A percentile compares a stretch with the other conserved stretches of the same genome.
phyloP scores from a whole-genome alignment of 2,797 vertebrate species.

The Lutjanus argentimaculatus region DNA sequence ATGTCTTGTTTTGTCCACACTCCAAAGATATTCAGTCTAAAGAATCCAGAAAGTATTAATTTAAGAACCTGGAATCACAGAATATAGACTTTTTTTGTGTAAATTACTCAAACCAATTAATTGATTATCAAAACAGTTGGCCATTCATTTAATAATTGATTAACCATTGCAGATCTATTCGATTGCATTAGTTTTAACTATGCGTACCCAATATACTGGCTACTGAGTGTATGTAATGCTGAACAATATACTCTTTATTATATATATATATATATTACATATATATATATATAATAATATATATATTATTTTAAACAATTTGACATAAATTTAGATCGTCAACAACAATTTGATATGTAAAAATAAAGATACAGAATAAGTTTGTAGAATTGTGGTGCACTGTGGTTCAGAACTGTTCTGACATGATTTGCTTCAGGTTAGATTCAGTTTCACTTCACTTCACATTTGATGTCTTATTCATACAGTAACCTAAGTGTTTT shows the following conservation, averaged over 20 bases:
- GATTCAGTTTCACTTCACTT: not conserved
- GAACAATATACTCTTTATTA: too few species aligned
- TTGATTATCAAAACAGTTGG: too few species aligned
- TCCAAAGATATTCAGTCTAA: too few species aligned
- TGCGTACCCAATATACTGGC: not conserved
- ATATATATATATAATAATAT: not conserved
- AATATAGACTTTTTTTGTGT: too few species aligned
- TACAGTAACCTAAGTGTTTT: not conserved
- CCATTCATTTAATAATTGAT: too few species aligned
- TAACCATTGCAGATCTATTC: not conserved
- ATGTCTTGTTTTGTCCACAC: too few species aligned
- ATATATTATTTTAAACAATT: not conserved
- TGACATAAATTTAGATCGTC: not conserved
- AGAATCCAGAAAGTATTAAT: too few species aligned
- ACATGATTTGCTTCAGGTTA: not conserved
- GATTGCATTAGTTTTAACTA: not conserved
- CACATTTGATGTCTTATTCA: not conserved
- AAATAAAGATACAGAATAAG: not conserved
- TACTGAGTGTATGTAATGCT: not conserved
- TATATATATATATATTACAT: too few species aligned
- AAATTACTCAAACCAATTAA: too few species aligned
- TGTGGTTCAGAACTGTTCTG: not conserved
- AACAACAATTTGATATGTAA: not conserved
- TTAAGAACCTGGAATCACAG: too few species aligned
- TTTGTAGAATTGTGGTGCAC: not conserved